Conservation (phyloP, 1,140 invertebrate genomes). For the Platyscapa corneri region DNA sequence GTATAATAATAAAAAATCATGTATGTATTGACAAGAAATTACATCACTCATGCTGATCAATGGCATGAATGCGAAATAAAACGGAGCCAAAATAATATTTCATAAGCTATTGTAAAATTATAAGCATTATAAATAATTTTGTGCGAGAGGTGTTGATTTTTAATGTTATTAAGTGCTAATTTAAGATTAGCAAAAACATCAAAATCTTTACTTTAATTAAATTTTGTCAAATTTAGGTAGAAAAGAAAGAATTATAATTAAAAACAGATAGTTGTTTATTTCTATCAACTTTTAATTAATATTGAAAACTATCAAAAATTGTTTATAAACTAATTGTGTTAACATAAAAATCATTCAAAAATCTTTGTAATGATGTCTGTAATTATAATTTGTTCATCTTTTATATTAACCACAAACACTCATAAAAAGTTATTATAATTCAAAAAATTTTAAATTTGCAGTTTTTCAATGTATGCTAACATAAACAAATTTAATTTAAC, state of each 20-base stretch:
- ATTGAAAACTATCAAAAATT: slow-evolving; percentile 13
- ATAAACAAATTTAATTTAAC: background rate
- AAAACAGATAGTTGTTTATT: background rate
- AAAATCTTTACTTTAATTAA: background rate
- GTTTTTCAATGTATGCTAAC: background rate
- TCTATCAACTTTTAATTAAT: slow-evolving; percentile 25
- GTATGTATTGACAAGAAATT: slow-evolving; percentile 10
- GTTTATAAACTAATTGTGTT: slow-evolving; percentile 8
- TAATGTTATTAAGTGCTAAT: background rate
- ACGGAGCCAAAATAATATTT: slow-evolving; percentile 21
- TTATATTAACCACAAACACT: background rate
- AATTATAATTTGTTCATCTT: slow-evolving; percentile 1
- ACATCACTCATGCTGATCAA: background rate
- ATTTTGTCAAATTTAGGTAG: background rate
- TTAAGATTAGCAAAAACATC: background rate
- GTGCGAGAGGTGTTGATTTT: background rate
- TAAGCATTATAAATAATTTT: slow-evolving; percentile 25
- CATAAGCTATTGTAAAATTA: slow-evolving; percentile 13
- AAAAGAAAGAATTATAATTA: background rate
- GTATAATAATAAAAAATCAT: slow-evolving; percentile 7
- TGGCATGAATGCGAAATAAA: background rate
- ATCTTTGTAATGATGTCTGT: background rate
- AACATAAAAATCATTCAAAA: slow-evolving; percentile 6
- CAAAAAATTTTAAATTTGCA: background rate
- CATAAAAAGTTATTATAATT: background rate